Evolutionary conservation across 2,113 vertebrate species (phyloP), one percentile per base, ranked within the genome.

Genomic region (Paradoxurus hermaphroditus): DNA sequence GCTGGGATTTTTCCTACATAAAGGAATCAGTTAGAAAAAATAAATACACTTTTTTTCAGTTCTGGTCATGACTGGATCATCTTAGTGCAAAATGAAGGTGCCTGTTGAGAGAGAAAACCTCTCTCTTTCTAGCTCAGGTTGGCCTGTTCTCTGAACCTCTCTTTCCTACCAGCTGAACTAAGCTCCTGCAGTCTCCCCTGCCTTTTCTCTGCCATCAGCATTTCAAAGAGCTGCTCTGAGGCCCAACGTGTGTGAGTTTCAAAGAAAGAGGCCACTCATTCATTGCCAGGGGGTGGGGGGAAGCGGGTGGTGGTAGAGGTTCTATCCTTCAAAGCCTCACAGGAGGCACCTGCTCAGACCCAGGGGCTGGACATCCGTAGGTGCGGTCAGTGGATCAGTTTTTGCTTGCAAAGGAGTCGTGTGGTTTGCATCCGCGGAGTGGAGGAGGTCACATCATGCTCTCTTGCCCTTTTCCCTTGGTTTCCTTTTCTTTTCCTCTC

Each of bases 231-330:
- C 23, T 49, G 14, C 77, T 95, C 70, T 94, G 63, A 97, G 86
- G 90, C 56, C 56, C 56, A 59, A 97, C 94, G 86, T 82, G 90
- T 21, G 90, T 94, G 31, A 36, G 36, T 97, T 98, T 97, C 94
- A 93, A 93, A 98, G 92, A 95, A 88, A 98, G 78, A 95, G 93
- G 25, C 59, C 34, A 16, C 51, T 65, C 59, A 88, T 95, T 85
- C 86, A 96, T 95, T 95, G 59, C 73, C 96, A 97, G 93, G 95
- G 51, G 95, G n/a, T 0, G 1, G 5, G 14, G 19, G 4, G 10
- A 72, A 72, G 14, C 13, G 29, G 73, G 14, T 31, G 41, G 7
- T 2, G 41, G 75, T 18, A 46, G 31, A 51, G 29, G 29, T 7
- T 56, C 65, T 97, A 90, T 91, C 49, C 82, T 84, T 86, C 89